phyloP scores from a whole-genome alignment of 2,797 vertebrate genomes.

The Limosa lapponica region DNA sequence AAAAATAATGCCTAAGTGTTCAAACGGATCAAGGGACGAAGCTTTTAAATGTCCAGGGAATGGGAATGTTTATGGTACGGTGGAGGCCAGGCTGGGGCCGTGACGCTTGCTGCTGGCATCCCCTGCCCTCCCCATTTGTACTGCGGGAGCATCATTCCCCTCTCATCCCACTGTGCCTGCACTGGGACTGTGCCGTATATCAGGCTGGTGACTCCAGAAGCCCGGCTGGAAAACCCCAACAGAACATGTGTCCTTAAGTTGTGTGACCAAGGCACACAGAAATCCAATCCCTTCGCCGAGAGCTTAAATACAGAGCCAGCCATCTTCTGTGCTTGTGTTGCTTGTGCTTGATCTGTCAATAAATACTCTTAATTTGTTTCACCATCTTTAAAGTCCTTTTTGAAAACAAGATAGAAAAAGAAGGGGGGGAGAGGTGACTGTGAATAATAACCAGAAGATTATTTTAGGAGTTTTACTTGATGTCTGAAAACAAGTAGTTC shows the following conservation, averaged over 20 bases:
- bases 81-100: neutral
- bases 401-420: neutral
- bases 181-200: neutral
- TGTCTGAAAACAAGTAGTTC: neutral
- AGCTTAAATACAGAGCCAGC: neutral
- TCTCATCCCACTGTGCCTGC: neutral
- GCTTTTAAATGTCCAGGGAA: neutral
- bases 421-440: neutral
- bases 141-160: rapidly evolving
- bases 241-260: neutral
- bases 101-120: rapidly evolving
- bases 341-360: neutral
- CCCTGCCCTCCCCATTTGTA: neutral
- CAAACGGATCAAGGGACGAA: neutral
- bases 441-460: neutral
- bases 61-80: neutral
- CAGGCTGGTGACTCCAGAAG: neutral
- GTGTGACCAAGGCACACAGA: neutral
- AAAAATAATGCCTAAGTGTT: neutral
- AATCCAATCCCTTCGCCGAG: neutral
- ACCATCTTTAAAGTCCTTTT: neutral
- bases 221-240: neutral
- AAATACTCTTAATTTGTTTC: neutral
- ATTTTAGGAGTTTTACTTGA: neutral
- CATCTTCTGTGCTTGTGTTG: neutral